Base-by-base conservation (phyloP, 2,797 vertebrate genomes). In the Peromyscus attwateri region DNA sequence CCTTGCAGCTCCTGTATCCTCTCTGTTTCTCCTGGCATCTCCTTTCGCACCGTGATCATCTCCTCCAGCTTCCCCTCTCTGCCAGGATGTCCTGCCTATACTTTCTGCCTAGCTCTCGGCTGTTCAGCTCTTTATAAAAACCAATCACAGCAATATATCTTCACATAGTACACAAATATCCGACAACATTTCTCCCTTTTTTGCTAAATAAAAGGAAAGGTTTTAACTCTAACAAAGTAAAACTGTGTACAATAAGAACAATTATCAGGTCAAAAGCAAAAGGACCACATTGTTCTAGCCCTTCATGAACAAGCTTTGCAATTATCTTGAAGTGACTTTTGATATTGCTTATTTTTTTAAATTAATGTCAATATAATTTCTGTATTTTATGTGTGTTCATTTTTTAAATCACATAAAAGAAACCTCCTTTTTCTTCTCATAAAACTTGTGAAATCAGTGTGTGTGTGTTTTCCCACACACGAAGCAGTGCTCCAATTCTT, bases 321-420 rank as follows among this genome's bases (percentile, higher is more conserved):
- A 71, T 87, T 43, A 92, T 40, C 4, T n/a, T 71, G 8, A 80
- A 40, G 19, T n/a, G 29, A 3, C 55, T 76, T 57, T 89, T 73
- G 49, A 95, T n/a, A 6, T 46, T 91, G 11, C 2, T 70, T 4
- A 66, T 40, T 90, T 64, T 16, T 6, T 19, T 25, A 83, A 73
- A 82, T 37, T 90, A 60, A 14, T 66, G 1, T 81, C 40, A 82
- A 68, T 68, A 29, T 52, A 89, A 90, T 94, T 70, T 96, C 71
- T 85, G 29, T 60, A 87, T 62, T 94, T 88, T 52, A 19, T 1
- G 46, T n/a, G 34, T 62, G 7, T 77, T 57, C 7, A 23, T 46
- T 80, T 87, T 31, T 40, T 40, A 49, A 80, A 37, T 29, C 31
- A 57, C 60, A 34, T 76, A 57, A 29, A 82, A 82, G 19, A 76